A percentile compares a stretch with the other conserved stretches of the same genome.
These are phyloP conservation scores for Cheirogaleus major DNA, from an alignment of 2,797 vertebrate species.

Conservation along the genomic window DNA sequence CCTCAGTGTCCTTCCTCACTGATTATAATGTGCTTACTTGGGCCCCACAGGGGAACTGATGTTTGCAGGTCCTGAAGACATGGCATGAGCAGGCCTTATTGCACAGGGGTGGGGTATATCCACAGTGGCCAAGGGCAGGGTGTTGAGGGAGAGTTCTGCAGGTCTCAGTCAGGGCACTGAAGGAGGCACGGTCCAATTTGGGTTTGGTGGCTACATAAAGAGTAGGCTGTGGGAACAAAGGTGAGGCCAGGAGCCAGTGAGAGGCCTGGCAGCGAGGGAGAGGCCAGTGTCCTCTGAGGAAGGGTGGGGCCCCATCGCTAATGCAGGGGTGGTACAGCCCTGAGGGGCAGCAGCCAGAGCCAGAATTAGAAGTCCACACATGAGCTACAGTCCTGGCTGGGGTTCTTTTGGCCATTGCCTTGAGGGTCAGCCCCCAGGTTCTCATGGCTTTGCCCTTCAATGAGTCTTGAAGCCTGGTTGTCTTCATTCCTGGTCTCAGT, in stretches of 20 bases:
- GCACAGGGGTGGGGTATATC: not conserved
- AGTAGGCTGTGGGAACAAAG: not conserved
- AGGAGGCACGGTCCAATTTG: not conserved
- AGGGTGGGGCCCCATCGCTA: not conserved
- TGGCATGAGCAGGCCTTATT: not conserved
- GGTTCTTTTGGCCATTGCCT: not conserved
- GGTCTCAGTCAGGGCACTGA: not conserved
- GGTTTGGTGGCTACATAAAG: not conserved
- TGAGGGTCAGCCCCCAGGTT: not conserved
- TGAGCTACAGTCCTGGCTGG: not conserved
- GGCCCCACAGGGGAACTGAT: not conserved
- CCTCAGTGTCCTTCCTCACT: not conserved
- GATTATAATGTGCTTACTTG: not conserved
- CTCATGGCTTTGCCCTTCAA: not conserved
- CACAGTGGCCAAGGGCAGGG: not conserved
- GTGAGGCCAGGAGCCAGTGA: not conserved
- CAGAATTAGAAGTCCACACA: no score
- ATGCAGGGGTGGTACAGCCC: not conserved
- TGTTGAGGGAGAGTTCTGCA: not conserved
- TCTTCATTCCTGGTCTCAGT: not conserved
- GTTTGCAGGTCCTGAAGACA: not conserved
- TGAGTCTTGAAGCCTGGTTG: not conserved
- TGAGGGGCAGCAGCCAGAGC: no score
- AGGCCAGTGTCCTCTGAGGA: not conserved
- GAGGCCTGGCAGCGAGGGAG: not conserved